Evolutionary conservation across 2,113 vertebrate species (phyloP).

Genomic region (Casuarius casuarius): DNA sequence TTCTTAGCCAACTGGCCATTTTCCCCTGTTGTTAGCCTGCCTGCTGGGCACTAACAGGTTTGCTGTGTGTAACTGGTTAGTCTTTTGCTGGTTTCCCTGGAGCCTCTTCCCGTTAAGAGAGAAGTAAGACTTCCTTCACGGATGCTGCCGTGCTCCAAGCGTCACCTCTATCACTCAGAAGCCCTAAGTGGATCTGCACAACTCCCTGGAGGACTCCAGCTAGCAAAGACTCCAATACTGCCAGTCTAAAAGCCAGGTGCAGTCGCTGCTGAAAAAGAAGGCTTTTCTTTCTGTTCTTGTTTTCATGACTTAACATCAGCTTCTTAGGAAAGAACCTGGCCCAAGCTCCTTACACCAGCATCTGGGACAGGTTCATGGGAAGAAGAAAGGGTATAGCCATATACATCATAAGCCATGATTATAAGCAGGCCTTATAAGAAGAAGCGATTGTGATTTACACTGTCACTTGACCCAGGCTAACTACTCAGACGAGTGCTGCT

Average conservation of each 20-base stretch:
- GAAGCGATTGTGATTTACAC: background rate
- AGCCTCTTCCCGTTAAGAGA: slow-evolving; percentile 34
- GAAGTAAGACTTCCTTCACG: slow-evolving; percentile 31
- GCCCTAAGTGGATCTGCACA: slow-evolving; percentile 19
- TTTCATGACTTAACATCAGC: background rate
- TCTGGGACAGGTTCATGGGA: background rate
- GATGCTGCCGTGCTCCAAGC: slow-evolving; percentile 17
- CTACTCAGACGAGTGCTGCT: background rate
- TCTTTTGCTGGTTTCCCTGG: background rate
- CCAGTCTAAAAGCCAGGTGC: background rate
- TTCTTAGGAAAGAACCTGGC: background rate
- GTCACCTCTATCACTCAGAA: background rate
- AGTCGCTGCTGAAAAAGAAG: background rate
- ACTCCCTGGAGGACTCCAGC: background rate
- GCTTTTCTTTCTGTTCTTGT: background rate
- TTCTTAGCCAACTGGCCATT: background rate
- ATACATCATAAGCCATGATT: background rate
- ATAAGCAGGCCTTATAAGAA: background rate
- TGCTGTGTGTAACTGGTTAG: slow-evolving; percentile 4
- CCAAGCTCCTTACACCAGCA: rapidly evolving
- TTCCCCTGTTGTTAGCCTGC: background rate
- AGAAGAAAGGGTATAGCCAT: background rate
- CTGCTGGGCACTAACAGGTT: background rate
- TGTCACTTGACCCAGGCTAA: background rate
- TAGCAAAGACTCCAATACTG: slow-evolving; percentile 36